Percentiles rank a stretch among this genome's conserved stretches.
Evolutionary conservation across 2,888 invertebrate genomes (phyloP).

Genomic region (Ashinkailepas kermadecensis): DNA sequence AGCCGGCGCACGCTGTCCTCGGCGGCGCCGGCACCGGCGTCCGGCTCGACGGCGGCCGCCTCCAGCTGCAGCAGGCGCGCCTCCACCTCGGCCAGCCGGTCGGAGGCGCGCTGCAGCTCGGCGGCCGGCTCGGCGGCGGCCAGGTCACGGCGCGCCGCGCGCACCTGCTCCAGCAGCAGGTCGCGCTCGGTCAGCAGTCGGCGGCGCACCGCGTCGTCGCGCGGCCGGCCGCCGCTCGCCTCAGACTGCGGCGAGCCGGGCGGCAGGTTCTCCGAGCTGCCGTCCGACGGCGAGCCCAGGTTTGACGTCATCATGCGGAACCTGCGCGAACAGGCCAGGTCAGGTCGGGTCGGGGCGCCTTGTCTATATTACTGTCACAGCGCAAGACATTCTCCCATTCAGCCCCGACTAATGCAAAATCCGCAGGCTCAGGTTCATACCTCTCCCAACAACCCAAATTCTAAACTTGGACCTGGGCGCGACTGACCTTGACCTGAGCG

Average conservation of each 20-base stretch:
- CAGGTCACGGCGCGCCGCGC: slow-evolving; percentile 38
- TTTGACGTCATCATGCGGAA: slow-evolving; percentile 19
- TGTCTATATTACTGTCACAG: too few relatives aligned
- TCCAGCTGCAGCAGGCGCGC: not conserved
- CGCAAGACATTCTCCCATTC: too few relatives aligned
- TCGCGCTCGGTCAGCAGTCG: not conserved
- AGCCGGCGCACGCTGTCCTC: not conserved
- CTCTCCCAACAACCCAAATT: too few relatives aligned
- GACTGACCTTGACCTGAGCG: too few relatives aligned
- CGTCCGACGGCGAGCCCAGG: slow-evolving; percentile 8
- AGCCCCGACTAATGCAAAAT: too few relatives aligned
- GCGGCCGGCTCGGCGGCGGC: not conserved
- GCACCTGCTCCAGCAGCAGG: slow-evolving; percentile 44
- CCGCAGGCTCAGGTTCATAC: too few relatives aligned
- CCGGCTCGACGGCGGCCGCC: slow-evolving; percentile 42
- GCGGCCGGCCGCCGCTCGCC: not conserved
- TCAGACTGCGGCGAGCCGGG: not conserved
- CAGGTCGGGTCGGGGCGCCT: too few relatives aligned
- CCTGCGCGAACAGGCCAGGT: not conserved
- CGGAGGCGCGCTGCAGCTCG: slow-evolving; percentile 40
- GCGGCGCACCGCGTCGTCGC: not conserved
- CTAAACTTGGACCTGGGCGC: too few relatives aligned
- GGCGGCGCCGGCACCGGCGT: slow-evolving; percentile 38
- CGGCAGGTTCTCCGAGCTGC: slow-evolving; percentile 18
- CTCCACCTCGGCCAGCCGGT: slow-evolving; percentile 38